phyloP scores from a whole-genome alignment of 2,797 vertebrate species.

The Pseudopleuronectes americanus region DNA sequence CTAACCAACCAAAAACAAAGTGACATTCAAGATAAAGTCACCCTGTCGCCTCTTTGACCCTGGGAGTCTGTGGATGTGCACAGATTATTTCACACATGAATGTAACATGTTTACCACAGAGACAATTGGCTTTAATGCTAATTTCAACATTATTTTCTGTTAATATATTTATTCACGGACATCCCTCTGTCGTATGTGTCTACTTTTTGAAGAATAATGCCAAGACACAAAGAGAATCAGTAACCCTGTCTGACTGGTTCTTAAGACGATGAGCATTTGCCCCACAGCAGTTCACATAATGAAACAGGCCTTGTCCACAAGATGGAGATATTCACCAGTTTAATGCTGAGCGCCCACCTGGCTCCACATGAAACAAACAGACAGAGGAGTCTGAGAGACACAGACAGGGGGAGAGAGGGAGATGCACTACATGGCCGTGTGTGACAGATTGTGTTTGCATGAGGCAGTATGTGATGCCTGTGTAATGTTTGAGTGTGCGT shows the following conservation, averaged over 20 bases:
- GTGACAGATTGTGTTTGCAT: conserved; percentile 79
- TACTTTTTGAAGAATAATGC: neutral
- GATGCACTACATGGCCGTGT: conserved; percentile 62
- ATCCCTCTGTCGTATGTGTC: neutral
- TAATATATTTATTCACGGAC: neutral
- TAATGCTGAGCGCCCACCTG: conserved; percentile 57
- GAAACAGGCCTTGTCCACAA: conserved; percentile 78
- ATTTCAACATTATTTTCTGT: conserved; percentile 5
- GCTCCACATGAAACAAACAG: conserved; percentile 47
- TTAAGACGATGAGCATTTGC: conserved; percentile 27
- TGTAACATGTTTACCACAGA: conserved; percentile 72
- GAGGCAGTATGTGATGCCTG: conserved; percentile 69
- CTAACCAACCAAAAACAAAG: conserved; percentile 88
- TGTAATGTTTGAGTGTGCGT: conserved; percentile 61
- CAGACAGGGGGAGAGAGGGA: conserved; percentile 29
- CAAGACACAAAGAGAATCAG: neutral
- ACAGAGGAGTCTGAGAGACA: conserved; percentile 23
- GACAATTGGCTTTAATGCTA: conserved; percentile 21
- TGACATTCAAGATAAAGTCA: conserved; percentile 89
- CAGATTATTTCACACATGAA: conserved; percentile 75
- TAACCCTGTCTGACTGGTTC: conserved; percentile 27
- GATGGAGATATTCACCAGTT: conserved; percentile 88
- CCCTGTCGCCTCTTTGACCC: conserved; percentile 81
- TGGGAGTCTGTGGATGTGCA: conserved; percentile 71
- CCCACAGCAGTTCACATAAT: conserved; percentile 5